Evolutionary conservation across 2,888 invertebrate genomes (phyloP), one percentile per base, ranked within the genome.

Genomic region (Cephus pulcher): DNA sequence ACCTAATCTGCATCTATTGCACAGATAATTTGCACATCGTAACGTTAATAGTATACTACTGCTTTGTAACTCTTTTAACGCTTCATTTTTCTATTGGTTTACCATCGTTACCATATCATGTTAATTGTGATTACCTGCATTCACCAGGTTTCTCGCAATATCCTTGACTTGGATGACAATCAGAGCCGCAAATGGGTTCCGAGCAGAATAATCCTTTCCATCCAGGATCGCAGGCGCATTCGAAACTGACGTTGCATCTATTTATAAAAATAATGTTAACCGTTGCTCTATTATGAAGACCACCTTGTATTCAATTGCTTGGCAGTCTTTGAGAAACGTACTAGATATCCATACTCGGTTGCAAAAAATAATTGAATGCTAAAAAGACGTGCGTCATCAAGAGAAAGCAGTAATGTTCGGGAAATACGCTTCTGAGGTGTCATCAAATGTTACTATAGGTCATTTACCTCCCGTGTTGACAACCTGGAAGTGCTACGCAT

Each of bases 181-280:
- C 97, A 9, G 94, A 93, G n/a, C 96, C 94, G 91, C 98, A 98
- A 80, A 96, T 95, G 11, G 98, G 97, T 92, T 97, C 96, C 34
- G 96, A 95, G 90, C 97, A 97, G 92, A 97, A 97, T 78, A 97
- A 93, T 73, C 97, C 97, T 88, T 96, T 96, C 97, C 97, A 97
- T 35, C 97, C 97, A 70, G 95, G 95, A 77, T 95, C 94, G 90
- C 97, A 97, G 88, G 95, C 94, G 91, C 97, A 97, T 89, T 97
- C 97, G 91, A 97, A 97, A 88, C 97, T 96, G 78, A 95, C 95
- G 90, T 96, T 96, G 92, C 97, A 97, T 88, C 94, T 91, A 85
- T 80, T 86, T 85, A 81, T 80, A 82, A 82, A 83, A 71, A 32
- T 71, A 71, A 71, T 32, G 2, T 56, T 23, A 9, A 56, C 15